phyloP scores from a whole-genome alignment of 2,888 invertebrate species.

The Leptopilina syphax region DNA sequence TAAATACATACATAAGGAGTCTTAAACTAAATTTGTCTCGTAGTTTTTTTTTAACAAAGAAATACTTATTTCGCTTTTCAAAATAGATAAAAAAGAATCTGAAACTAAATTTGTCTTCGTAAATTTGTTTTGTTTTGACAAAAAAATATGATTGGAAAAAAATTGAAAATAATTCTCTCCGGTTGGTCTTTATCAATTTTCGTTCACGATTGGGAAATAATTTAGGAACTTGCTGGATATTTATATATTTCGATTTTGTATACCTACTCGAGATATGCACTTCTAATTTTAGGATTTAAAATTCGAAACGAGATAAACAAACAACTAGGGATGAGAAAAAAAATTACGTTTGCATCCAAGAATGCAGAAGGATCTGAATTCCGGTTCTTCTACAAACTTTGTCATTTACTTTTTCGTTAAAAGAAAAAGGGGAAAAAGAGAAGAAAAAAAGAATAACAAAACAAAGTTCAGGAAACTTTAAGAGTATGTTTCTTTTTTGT shows the following conservation, averaged over 20 bases:
- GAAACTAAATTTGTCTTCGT: too few relatives aligned
- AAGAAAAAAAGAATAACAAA: not conserved
- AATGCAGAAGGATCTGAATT: constrained; percentile 35
- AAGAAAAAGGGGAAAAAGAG: too few relatives aligned
- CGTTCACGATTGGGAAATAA: too few relatives aligned
- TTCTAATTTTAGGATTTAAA: constrained; percentile 28
- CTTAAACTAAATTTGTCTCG: too few relatives aligned
- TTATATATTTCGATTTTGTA: not conserved
- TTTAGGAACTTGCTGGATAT: not conserved
- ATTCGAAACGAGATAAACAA: constrained; percentile 4
- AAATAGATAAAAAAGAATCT: too few relatives aligned
- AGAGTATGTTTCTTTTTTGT: not conserved
- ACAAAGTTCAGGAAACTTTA: constrained; percentile 4
- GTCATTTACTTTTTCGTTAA: not conserved
- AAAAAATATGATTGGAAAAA: too few relatives aligned
- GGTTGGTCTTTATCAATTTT: too few relatives aligned
- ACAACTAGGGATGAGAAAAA: constrained; percentile 24
- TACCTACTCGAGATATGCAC: not conserved
- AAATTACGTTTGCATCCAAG: constrained; percentile 30
- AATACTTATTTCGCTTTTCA: too few relatives aligned
- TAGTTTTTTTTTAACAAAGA: too few relatives aligned
- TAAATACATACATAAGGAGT: too few relatives aligned
- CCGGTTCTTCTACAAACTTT: constrained; percentile 20
- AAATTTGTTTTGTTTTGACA: too few relatives aligned
- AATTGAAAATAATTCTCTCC: too few relatives aligned